Base-by-base conservation (phyloP, 2,797 vertebrate genomes). In the Liparis tanakae region DNA sequence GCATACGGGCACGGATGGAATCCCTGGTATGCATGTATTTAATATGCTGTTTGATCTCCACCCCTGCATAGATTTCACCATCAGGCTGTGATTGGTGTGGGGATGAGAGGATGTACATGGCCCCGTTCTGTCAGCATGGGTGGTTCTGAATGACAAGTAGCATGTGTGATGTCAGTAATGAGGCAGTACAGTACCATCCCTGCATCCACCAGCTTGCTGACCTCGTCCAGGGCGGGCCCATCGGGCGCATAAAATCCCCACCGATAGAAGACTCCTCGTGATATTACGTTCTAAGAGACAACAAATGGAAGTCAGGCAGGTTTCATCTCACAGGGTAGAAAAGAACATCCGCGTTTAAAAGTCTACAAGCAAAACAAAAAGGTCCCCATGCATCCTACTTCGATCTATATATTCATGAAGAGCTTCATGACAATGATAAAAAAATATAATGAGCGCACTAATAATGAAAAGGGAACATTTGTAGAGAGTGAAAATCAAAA, bases 241-340 rank as follows among this genome's bases (percentile, higher is more conserved):
- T 95, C 97, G 5, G 96, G 92, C 77, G 87, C 87, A 74, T 96
- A 98, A 87, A 98, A 97, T 0, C 94, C 96, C 97, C 97, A 98
- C 22, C 96, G 95, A 89, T 98, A 98, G 94, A 98, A 97, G 50
- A 96, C 92, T 78, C 97, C 97, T 79, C 90, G 94, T 39, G 94
- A 94, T 67, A 96, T 84, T 22, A 97, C 86, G 73, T 94, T 95
- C 97, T 98, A 74, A 69, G 81, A 64, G 48, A 20, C 68, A 50
- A 83, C 10, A 65, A 2, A 50, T 30, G 78, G 5, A 7, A 9
- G 22, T 50, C 36, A 67, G 67, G n/a, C 65, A 57, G 14, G 12
- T 65, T 48, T 8, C 25, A 65, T 17, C n/a, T 61, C 41, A 56
- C n/a, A 18, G 53, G 1, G 5, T 7, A n/a, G 39, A 9, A 33